A percentile compares a stretch with the other conserved stretches of the same genome.
These are phyloP conservation scores for Schrankia costaestrigalis DNA, from an alignment of 2,888 invertebrate species.

Conservation along the genomic window DNA sequence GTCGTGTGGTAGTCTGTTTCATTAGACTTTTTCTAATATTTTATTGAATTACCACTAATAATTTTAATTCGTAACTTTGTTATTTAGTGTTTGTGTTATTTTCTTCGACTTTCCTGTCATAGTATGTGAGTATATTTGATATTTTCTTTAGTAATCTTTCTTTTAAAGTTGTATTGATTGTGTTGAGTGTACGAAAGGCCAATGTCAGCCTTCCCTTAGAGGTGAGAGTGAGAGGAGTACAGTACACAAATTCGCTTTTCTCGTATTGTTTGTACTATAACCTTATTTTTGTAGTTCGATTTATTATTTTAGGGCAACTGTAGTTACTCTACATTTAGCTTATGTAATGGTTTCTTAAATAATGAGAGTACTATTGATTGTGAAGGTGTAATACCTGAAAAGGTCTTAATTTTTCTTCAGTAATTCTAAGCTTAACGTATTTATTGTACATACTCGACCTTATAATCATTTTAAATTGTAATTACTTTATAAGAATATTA, in stretches of 20 bases:
- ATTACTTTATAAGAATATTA: no score
- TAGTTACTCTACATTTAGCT: no score
- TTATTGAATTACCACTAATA: slow-evolving; percentile 38
- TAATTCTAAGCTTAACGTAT: no score
- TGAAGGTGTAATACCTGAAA: no score
- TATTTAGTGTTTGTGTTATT: slow-evolving; percentile 47
- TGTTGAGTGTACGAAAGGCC: slow-evolving; percentile 58
- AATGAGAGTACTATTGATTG: no score
- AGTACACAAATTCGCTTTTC: slow-evolving; percentile 20
- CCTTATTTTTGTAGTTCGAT: no score
- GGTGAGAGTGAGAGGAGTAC: slow-evolving; percentile 29
- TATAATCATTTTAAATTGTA: no score
- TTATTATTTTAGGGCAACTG: no score
- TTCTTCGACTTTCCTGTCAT: slow-evolving; percentile 43
- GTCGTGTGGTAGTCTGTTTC: slow-evolving; percentile 33
- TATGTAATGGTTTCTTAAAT: no score
- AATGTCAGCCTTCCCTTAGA: slow-evolving; percentile 58
- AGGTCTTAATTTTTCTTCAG: no score
- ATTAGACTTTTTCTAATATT: slow-evolving; percentile 46
- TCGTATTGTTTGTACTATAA: not conserved
- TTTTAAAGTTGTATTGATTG: slow-evolving; percentile 64
- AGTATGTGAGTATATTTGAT: slow-evolving; percentile 50
- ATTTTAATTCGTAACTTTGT: slow-evolving; percentile 28
- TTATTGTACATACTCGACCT: no score
- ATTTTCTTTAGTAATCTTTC: slow-evolving; percentile 34